phyloP scores from a whole-genome alignment of 2,797 vertebrate genomes.

The Micromesistius poutassou region DNA sequence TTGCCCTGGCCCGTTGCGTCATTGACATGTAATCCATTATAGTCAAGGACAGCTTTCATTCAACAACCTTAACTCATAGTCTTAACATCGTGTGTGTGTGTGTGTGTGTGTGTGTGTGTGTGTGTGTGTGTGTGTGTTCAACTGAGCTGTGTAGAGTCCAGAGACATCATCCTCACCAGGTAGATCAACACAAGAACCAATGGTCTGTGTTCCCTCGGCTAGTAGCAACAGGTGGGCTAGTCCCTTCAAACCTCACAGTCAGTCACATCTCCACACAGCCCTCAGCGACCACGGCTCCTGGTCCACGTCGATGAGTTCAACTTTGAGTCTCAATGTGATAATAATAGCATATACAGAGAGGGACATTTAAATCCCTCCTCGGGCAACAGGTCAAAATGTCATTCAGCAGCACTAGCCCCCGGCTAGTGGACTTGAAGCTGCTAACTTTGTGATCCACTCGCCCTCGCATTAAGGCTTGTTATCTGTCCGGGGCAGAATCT shows the following conservation, averaged over 20 bases:
- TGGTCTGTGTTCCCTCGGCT: neutral
- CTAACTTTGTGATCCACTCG: neutral
- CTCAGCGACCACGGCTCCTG: neutral
- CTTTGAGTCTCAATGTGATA: neutral
- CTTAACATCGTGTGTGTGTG: neutral
- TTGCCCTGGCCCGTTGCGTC: neutral
- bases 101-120: neutral
- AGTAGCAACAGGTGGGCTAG: constrained; percentile 2
- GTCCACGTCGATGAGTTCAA: neutral
- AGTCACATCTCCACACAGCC: neutral
- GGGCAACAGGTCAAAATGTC: neutral
- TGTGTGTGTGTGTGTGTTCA: neutral
- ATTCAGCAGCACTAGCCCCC: neutral
- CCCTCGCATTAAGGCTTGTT: neutral
- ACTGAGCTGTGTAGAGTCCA: neutral
- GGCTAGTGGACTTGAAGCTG: neutral
- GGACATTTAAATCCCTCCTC: neutral
- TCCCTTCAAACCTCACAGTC: neutral
- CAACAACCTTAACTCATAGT: neutral
- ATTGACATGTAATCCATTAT: neutral
- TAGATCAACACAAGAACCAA: neutral
- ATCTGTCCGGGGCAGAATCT: neutral
- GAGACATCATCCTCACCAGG: neutral
- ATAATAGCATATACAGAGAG: neutral
- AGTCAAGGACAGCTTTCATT: neutral